Base-by-base conservation (phyloP, 1,140 invertebrate genomes). In the Pseudomyrmex pallidus region DNA sequence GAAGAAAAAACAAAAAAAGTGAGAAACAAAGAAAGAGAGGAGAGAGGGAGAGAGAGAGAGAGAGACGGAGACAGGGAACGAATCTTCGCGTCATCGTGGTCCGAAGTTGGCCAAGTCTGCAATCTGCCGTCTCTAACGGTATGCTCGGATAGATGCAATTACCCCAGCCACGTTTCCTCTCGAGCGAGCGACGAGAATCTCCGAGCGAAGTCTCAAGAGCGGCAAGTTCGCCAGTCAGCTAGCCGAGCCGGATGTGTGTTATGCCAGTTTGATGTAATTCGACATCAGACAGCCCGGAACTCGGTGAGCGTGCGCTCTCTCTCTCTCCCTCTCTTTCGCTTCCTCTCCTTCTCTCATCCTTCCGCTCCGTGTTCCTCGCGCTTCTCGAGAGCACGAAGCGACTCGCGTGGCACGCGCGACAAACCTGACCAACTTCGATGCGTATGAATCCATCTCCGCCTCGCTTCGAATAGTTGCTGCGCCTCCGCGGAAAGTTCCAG, bases 261-360 rank as follows among this genome's bases (percentile, higher is more conserved):
- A 91, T 91, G 90, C 87, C 82, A 88, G 90, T 91, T 91, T 92
- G 87, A 92, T 87, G 90, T 91, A 92, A 92, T 92, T 89, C 17
- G 70, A n/a, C 59, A 68, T 87, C 85, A 80, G 85, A 74, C 68
- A 72, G 20, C 73, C 57, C 44, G 84, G 84, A 72, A 83, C 61
- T 61, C 72, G 50, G 54, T 35, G 25, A 63, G 57, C 20, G 15
- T 66, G n/a, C n/a, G n/a, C 59, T 56, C 74, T 46, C 50, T 35
- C 61, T 52, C 50, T 35, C 35, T 3, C 64, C 1, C 12, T 3
- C 77, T n/a, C 8, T 13, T 44, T 72, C 46, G 17, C n/a, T 44
- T 20, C 17, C 13, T 44, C 50, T 54, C 35, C 46, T 15, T 44
- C 17, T 67, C n/a, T 50, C 46, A 22, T 13, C 9, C 59, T 62